phyloP scores from a whole-genome alignment of 2,797 vertebrate species.

The Anguilla marmorata region DNA sequence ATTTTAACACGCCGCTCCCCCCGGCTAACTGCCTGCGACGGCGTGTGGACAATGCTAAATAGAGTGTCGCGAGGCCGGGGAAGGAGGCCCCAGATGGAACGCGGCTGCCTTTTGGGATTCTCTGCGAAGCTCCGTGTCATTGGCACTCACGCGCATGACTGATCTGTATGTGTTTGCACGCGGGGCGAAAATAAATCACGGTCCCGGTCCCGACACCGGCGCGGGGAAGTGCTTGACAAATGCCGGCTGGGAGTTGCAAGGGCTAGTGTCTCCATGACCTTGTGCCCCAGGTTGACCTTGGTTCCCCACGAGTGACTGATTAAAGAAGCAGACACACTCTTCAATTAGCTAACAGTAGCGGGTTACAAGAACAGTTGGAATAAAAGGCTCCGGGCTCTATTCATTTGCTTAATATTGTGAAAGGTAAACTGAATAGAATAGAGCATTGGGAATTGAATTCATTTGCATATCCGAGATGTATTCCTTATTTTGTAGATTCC shows the following conservation, averaged over 20 bases:
- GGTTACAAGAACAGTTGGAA: background rate
- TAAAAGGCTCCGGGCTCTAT: background rate
- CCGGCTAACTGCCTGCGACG: conserved; percentile 9
- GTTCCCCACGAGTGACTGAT: background rate
- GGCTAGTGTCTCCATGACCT: background rate
- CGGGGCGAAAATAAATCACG: background rate
- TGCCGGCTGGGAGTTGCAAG: background rate
- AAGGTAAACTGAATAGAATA: conserved; percentile 14
- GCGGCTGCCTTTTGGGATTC: background rate
- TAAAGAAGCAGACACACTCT: background rate
- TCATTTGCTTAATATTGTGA: conserved; percentile 6
- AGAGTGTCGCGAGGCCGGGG: background rate
- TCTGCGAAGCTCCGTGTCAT: background rate
- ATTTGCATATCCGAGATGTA: conserved; percentile 1
- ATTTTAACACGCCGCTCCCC: background rate
- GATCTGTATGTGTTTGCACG: background rate
- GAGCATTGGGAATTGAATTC: background rate
- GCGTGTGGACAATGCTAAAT: conserved; percentile 23
- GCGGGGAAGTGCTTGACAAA: background rate
- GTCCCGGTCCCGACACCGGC: background rate
- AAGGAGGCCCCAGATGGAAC: background rate
- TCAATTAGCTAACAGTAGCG: background rate
- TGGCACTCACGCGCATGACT: background rate
- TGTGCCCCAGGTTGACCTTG: background rate
- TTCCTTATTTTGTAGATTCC: background rate